phyloP scores from a whole-genome alignment of 2,888 invertebrate species.

The Thysanoteuthis rhombus region DNA sequence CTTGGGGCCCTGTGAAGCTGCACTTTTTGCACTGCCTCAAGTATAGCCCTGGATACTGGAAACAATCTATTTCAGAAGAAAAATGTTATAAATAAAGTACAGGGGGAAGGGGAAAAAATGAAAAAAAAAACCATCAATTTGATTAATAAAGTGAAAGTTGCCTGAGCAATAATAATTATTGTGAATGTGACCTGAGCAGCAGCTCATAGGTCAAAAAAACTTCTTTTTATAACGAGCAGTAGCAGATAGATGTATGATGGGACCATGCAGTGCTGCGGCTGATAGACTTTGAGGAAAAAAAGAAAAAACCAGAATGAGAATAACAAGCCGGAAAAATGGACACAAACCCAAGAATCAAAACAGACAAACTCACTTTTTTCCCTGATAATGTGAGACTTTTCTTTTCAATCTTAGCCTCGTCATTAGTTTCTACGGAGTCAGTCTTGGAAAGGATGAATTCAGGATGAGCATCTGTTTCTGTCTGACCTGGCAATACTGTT shows the following conservation, averaged over 20 bases:
- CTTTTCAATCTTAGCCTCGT: slow-evolving; percentile 14
- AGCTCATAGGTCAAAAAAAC: background rate
- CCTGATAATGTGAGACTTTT: slow-evolving; percentile 18
- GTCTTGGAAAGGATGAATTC: slow-evolving; percentile 49
- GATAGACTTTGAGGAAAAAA: background rate
- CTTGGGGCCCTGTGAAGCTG: too few relatives aligned
- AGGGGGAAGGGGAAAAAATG: background rate
- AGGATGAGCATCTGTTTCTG: slow-evolving; percentile 61
- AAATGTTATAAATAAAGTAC: background rate
- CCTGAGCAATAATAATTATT: too few relatives aligned
- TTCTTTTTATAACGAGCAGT: background rate
- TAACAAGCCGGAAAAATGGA: background rate
- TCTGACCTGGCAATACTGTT: slow-evolving; percentile 18
- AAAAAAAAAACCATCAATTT: background rate
- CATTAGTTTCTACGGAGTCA: slow-evolving; percentile 40
- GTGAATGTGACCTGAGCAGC: background rate
- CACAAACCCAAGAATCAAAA: background rate
- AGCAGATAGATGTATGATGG: background rate
- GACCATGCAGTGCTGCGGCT: background rate
- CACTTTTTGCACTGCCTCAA: too few relatives aligned
- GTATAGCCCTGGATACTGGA: background rate
- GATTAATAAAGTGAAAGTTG: background rate
- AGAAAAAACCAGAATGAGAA: background rate
- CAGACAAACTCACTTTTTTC: slow-evolving; percentile 12
- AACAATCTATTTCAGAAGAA: background rate